A percentile compares a stretch with the other conserved stretches of the same genome.
Evolutionary conservation across 1,140 invertebrate genomes (phyloP).

Genomic region (Temnothorax longispinosus): DNA sequence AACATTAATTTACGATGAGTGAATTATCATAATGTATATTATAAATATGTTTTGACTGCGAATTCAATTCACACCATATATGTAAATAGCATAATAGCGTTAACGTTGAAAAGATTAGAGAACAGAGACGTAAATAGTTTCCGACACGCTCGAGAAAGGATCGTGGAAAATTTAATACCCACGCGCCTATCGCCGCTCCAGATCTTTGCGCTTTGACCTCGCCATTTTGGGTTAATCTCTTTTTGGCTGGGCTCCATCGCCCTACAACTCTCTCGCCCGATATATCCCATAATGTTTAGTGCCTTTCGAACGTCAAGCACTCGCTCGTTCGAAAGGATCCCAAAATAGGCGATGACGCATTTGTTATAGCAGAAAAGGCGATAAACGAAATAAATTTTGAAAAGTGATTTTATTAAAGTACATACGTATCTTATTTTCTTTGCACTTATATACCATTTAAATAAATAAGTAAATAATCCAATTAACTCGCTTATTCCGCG

Average conservation of each 20-base stretch:
- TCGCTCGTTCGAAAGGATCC: conserved; percentile 20
- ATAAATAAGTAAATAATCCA: not conserved
- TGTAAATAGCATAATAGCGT: conserved; percentile 13
- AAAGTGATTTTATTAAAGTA: conserved; percentile 5
- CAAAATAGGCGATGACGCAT: conserved; percentile 45
- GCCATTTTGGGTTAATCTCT: conserved; percentile 70
- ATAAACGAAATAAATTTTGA: conserved; percentile 30
- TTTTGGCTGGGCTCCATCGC: conserved; percentile 66
- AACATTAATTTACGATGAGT: not conserved
- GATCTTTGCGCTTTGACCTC: conserved; percentile 66
- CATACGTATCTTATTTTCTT: not conserved
- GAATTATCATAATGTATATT: not conserved
- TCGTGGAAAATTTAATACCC: conserved; percentile 68
- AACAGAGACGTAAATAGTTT: conserved; percentile 13
- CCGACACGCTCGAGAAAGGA: conserved; percentile 44
- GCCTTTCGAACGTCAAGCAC: conserved; percentile 50
- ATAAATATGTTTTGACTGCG: not conserved
- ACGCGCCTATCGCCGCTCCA: conserved; percentile 70
- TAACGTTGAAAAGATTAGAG: not conserved
- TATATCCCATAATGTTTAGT: conserved; percentile 60
- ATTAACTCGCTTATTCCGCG: not conserved
- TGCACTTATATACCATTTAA: not conserved
- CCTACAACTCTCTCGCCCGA: conserved; percentile 50
- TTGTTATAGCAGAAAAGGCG: conserved; percentile 5
- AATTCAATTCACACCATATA: conserved; percentile 4